phyloP scores from a whole-genome alignment of 1,140 invertebrate genomes.

The Zaprionus kolodkinae region DNA sequence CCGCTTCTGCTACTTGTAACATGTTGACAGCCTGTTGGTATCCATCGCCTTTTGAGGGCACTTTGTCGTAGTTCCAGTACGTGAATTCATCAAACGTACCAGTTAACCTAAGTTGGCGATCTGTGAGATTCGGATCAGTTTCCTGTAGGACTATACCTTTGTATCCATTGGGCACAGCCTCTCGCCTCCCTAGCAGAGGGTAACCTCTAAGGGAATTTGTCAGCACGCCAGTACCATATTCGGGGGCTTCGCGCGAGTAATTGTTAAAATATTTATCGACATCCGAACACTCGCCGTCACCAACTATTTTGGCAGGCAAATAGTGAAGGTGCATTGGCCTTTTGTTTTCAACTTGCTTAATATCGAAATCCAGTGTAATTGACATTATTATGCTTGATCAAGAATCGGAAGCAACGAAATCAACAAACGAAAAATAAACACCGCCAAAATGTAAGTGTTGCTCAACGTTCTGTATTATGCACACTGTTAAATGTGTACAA shows the following conservation, averaged over 20 bases:
- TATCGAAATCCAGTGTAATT: constrained; percentile 85
- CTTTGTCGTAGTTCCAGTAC: constrained; percentile 92
- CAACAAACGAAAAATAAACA: constrained; percentile 39
- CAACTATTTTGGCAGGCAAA: constrained; percentile 90
- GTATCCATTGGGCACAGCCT: constrained; percentile 87
- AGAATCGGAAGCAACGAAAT: not conserved
- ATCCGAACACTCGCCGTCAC: constrained; percentile 88
- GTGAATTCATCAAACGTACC: constrained; percentile 88
- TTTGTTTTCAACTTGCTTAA: constrained; percentile 81
- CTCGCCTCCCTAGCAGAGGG: constrained; percentile 87
- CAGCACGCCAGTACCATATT: constrained; percentile 72
- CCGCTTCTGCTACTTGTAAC: constrained; percentile 88
- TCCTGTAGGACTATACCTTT: constrained; percentile 88
- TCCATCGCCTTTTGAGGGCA: constrained; percentile 88
- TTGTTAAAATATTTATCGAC: constrained; percentile 89
- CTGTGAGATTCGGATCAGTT: constrained; percentile 85
- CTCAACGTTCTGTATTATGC: constrained; percentile 2
- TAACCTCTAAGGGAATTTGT: constrained; percentile 87
- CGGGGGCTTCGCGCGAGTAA: constrained; percentile 85
- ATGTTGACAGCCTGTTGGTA: constrained; percentile 88
- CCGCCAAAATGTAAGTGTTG: constrained; percentile 49
- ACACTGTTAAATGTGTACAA: constrained; percentile 20
- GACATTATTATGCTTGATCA: constrained; percentile 83
- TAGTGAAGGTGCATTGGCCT: constrained; percentile 86
- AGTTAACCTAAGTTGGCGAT: constrained; percentile 86